Conservation (phyloP, 2,888 invertebrate genomes). For the Conomelus anceps region DNA sequence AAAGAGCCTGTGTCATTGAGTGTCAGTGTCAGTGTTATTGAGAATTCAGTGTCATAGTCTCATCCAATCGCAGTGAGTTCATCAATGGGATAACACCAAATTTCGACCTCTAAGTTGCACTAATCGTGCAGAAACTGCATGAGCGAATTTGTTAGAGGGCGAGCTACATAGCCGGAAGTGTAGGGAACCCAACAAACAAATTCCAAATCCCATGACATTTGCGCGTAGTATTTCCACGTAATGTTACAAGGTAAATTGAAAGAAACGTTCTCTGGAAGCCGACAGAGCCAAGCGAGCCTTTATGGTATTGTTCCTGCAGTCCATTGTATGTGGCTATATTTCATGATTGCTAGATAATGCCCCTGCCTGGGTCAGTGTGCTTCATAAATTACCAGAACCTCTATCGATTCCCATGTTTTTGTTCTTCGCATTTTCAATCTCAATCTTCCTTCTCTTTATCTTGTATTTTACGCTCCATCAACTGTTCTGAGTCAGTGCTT, state of each 20-base stretch:
- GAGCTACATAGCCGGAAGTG: not conserved
- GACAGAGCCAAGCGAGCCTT: not conserved
- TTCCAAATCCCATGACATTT: not conserved
- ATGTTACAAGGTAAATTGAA: not conserved
- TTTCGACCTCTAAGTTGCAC: not conserved
- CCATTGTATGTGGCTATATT: not conserved
- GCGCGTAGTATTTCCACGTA: not conserved
- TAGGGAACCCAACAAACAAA: not conserved
- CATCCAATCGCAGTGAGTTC: not conserved
- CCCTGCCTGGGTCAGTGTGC: not conserved
- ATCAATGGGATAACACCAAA: not conserved
- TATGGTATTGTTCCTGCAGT: not conserved
- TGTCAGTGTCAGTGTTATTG: too few relatives aligned
- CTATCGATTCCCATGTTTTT: not conserved
- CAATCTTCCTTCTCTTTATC: not conserved
- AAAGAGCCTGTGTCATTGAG: too few relatives aligned
- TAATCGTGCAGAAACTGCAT: not conserved
- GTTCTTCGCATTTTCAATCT: not conserved
- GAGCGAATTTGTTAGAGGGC: not conserved
- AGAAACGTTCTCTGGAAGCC: not conserved
- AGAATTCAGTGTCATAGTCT: not conserved
- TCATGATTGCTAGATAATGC: not conserved
- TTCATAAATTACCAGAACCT: not conserved
- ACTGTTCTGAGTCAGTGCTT: not conserved
- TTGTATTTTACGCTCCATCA: not conserved